A percentile compares a stretch with the other conserved stretches of the same genome.
Conservation (phyloP, 2,888 invertebrate species). For the Cybosia mesomella region DNA sequence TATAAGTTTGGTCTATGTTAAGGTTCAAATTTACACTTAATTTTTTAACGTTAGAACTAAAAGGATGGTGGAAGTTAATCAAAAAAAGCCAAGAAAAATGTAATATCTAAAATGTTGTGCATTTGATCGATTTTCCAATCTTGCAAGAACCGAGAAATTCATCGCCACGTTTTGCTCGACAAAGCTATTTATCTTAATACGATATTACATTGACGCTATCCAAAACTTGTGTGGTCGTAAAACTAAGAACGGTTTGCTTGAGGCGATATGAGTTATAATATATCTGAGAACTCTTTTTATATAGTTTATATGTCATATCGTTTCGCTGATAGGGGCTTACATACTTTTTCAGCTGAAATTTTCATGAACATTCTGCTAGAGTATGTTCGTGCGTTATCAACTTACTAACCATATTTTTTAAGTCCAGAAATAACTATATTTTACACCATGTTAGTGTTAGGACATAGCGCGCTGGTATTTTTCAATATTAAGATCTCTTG, state of each 20-base stretch:
- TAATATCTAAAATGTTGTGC: background rate
- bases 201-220: slow-evolving; percentile 7
- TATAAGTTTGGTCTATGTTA: too few relatives aligned
- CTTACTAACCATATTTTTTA: too few relatives aligned
- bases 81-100: background rate
- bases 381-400: too few relatives aligned
- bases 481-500: too few relatives aligned
- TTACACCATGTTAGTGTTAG: too few relatives aligned
- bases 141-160: background rate
- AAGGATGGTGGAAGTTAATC: background rate
- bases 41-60: too few relatives aligned
- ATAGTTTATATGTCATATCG: background rate
- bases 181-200: slow-evolving; percentile 7
- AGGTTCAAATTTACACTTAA: too few relatives aligned
- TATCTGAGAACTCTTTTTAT: background rate
- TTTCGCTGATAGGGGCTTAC: background rate
- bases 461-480: too few relatives aligned
- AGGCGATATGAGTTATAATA: slow-evolving; percentile 2
- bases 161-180: background rate
- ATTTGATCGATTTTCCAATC: background rate
- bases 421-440: too few relatives aligned
- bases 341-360: slow-evolving; percentile 5
- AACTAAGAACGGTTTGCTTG: background rate
- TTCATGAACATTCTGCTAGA: background rate
- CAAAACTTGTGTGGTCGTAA: background rate